These are phyloP conservation scores for Paraplagusia blochii DNA, from an alignment of 2,113 vertebrate genomes.

Conservation along the genomic window DNA sequence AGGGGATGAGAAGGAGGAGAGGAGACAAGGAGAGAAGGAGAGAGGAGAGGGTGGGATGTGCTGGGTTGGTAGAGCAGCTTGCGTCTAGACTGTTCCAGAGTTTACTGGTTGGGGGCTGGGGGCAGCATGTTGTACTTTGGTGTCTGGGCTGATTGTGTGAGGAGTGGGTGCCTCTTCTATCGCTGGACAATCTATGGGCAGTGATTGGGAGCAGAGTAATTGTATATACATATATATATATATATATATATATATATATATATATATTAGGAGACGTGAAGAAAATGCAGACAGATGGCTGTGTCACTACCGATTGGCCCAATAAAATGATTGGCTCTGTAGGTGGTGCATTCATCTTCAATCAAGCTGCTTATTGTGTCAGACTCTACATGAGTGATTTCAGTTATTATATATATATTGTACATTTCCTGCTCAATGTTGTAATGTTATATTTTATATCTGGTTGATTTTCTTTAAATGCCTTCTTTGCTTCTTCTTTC, in stretches of 20 bases:
- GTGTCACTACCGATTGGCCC: too few species aligned
- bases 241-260: too few species aligned
- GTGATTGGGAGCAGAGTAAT: conserved; percentile 25
- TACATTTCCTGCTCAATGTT: too few species aligned
- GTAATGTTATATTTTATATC: background rate
- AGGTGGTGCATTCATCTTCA: too few species aligned
- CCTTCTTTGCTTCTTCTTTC: conserved; percentile 25
- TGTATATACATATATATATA: too few species aligned
- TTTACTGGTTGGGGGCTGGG: conserved; percentile 34
- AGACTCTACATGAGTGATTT: too few species aligned
- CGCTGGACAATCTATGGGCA: conserved; percentile 6
- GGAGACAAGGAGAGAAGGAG: background rate
- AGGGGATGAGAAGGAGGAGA: conserved; percentile 9
- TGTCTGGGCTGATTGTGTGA: conserved; percentile 25
- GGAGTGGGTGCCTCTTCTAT: too few species aligned
- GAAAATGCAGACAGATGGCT: too few species aligned
- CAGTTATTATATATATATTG: too few species aligned
- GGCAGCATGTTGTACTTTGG: conserved; percentile 39
- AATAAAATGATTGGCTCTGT: too few species aligned
- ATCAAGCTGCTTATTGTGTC: too few species aligned
- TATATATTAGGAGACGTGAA: too few species aligned
- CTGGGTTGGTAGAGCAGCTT: conserved; percentile 48
- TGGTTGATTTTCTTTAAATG: background rate
- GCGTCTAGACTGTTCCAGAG: conserved; percentile 62
- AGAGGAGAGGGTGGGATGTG: conserved; percentile 18